These are phyloP conservation scores for Rotaria socialis DNA, from an alignment of 2,888 invertebrate species.

Conservation along the genomic window DNA sequence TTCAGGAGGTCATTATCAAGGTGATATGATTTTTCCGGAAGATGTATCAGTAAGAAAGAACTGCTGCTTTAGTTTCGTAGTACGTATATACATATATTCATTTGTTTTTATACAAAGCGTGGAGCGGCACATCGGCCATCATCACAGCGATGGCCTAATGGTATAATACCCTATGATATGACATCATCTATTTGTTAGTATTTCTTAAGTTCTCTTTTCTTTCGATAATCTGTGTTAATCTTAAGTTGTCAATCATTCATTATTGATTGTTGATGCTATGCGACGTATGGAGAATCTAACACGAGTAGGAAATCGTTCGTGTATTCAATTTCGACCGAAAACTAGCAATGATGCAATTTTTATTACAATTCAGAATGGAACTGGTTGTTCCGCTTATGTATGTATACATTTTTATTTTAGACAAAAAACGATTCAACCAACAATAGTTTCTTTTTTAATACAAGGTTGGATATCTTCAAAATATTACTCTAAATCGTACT, in stretches of 20 bases:
- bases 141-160: slow-evolving; percentile 50
- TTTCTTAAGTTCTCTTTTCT: background rate
- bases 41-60: background rate
- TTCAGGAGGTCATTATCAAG: background rate
- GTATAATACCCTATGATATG: slow-evolving; percentile 51
- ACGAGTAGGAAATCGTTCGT: slow-evolving; percentile 63
- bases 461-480: slow-evolving; percentile 64
- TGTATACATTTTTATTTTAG: background rate
- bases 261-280: slow-evolving; percentile 51
- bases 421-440: background rate
- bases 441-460: background rate
- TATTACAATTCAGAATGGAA: slow-evolving; percentile 42
- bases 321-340: slow-evolving; percentile 67
- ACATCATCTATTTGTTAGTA: slow-evolving; percentile 46
- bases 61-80: too few species aligned
- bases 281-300: slow-evolving; percentile 51
- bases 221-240: background rate
- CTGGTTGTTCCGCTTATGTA: slow-evolving; percentile 44
- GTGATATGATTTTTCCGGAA: background rate
- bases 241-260: slow-evolving; percentile 44
- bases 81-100: too few species aligned
- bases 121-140: slow-evolving; percentile 30
- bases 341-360: slow-evolving; percentile 60
- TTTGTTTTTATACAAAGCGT: background rate
- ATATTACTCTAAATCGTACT: slow-evolving; percentile 70